Base-by-base conservation (phyloP, 2,888 invertebrate genomes). In the Steinernema carpocapsae region DNA sequence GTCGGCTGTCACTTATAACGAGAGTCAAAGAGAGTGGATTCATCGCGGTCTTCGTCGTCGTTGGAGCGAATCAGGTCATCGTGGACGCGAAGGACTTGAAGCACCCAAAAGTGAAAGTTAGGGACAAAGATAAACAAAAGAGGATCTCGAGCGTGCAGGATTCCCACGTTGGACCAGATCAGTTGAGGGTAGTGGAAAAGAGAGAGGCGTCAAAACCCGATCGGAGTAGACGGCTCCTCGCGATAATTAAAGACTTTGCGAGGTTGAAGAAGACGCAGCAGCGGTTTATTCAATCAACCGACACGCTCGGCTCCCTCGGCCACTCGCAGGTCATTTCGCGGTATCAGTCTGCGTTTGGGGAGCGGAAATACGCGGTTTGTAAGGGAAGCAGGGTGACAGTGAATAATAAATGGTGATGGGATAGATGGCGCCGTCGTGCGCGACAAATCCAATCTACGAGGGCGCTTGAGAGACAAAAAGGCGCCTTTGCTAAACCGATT, bases 381-480 rank as follows among this genome's bases (percentile, higher is more conserved):
- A 19, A 48, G 48, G 48, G 48, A 48, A 19, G 17, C n/a, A 19
- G 19, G 48, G 19, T 48, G 48, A 48, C 48, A 48, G 48, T 48
- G 56, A 26, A 26, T 64, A 64, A 64, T 64, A 32, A 26, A 64
- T 64, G 64, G 10, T 64, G 56, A 64, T 64, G 64, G 64, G 48
- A 48, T 48, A 14, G 48, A 48, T 48, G 48, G 48, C 48, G 48
- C 17, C 64, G 64, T 56, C 14, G 56, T 26, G 56, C 56, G 56
- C 56, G 56, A 56, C 64, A 64, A 64, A 64, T 64, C 64, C 64
- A 64, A 64, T 64, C 64, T 64, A 32, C 26, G 32, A 64, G 29
- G 14, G 64, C 64, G 64, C 64, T 64, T 32, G 64, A 64, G 64
- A 64, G 32, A 64, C 64, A 64, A 64, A 64, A 64, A 64, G 64